Base-by-base conservation (phyloP, 35 echinoderm and acorn worm species). In the Eucidaris tribuloides region DNA sequence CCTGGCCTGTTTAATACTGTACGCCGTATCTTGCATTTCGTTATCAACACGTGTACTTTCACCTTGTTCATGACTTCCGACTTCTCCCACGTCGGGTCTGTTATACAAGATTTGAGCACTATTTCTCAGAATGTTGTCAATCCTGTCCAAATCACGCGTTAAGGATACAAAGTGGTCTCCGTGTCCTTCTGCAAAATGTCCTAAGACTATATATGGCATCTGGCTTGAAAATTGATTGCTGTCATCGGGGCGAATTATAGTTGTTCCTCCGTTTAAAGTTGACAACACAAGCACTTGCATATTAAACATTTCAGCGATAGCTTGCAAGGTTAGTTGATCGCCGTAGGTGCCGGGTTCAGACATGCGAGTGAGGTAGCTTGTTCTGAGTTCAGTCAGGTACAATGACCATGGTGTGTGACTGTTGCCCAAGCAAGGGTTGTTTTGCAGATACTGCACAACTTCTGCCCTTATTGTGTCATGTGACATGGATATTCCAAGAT, bases 241-340 rank as follows among this genome's bases (percentile, higher is more conserved):
- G 22, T 33, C 68, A 35, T 31, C 34, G 20, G 31, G 68, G 6
- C 32, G 19, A 25, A 74, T 74, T 19, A 74, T 13, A 3, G 28
- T 31, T 38, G 68, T 41, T 74, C 28, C 68, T 35, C 43, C 32
- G 68, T 31, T 31, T 34, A 74, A 33, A 74, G 68, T 38, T 5
- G 68, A 74, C 34, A 74, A 31, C 4, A 74, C 29, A 41, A 74
- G 5, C 43, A 74, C 43, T 41, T 74, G 68, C 7, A 74, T 40
- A 74, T 74, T 18, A 74, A 5, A 74, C 3, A 30, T 35, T 3
- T 35, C 68, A 5, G 28, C 4, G 6, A 74, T 74, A 38, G 28
- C 37, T 19, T 74, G 68, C n/a, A 77, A 22, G 29, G 72, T 77
- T 9, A 77, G 30, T 7, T 77, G 72, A 22, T 77, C 72, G 19